Evolutionary conservation across 2,113 vertebrate genomes (phyloP).

Genomic region (Halcyon malimbica): DNA sequence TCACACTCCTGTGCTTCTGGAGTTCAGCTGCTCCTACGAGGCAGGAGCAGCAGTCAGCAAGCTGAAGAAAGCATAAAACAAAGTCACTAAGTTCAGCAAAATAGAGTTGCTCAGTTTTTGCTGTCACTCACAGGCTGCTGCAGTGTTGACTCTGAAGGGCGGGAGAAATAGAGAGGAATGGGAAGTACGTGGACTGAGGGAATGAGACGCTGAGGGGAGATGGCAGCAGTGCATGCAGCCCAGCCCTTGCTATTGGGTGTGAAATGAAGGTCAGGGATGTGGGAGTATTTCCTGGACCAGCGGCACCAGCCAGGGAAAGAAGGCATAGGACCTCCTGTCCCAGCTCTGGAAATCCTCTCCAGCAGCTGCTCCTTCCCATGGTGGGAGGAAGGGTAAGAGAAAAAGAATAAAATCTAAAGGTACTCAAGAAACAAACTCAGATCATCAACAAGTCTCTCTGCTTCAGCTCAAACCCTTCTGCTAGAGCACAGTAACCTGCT

Average conservation of each 20-base stretch:
- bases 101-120: neutral
- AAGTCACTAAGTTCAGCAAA: neutral
- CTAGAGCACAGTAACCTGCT: neutral
- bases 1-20: neutral
- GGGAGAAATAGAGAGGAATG: neutral
- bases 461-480: neutral
- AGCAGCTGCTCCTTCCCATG: neutral
- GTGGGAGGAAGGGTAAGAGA: neutral
- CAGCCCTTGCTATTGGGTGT: neutral
- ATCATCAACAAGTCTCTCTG: neutral
- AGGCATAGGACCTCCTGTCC: neutral
- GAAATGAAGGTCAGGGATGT: neutral
- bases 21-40: neutral
- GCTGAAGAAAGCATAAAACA: neutral
- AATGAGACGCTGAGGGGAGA: neutral
- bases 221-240: neutral
- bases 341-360: neutral
- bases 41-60: neutral
- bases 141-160: constrained; percentile 1
- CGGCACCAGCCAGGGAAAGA: neutral
- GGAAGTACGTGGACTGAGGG: neutral
- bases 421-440: neutral
- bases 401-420: neutral
- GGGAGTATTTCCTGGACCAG: neutral
- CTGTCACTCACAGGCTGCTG: neutral